Evolutionary conservation across 2,888 invertebrate species (phyloP).

Genomic region (Psococerastis gibbosa): DNA sequence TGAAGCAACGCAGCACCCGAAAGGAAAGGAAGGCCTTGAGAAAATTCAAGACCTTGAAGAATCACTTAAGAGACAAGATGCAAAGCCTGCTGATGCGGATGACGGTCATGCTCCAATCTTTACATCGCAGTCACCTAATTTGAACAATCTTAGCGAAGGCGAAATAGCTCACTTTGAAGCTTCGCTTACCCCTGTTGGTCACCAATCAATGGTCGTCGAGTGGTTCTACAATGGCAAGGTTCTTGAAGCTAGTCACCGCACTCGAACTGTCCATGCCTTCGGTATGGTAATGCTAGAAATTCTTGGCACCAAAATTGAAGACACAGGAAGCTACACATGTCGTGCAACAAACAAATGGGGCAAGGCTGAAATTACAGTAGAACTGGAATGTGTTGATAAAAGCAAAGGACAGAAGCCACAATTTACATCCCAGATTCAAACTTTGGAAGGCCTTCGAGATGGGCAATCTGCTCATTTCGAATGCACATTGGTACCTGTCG

Average conservation of each 20-base stretch:
- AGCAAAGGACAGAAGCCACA: slow-evolving; percentile 70
- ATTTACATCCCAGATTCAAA: slow-evolving; percentile 75
- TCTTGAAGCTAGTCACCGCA: slow-evolving; percentile 73
- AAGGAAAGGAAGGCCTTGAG: slow-evolving; percentile 81
- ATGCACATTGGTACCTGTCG: slow-evolving; percentile 81
- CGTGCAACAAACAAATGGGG: slow-evolving; percentile 81
- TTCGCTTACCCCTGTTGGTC: slow-evolving; percentile 80
- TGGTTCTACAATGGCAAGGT: slow-evolving; percentile 91
- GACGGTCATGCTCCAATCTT: slow-evolving; percentile 73
- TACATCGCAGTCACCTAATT: slow-evolving; percentile 67
- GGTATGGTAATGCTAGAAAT: slow-evolving; percentile 96
- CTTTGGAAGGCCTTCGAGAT: slow-evolving; percentile 67
- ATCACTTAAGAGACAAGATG: slow-evolving; percentile 53
- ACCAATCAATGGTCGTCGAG: slow-evolving; percentile 84
- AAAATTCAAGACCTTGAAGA: slow-evolving; percentile 83
- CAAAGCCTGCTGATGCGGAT: slow-evolving; percentile 46
- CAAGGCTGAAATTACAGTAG: slow-evolving; percentile 66
- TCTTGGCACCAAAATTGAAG: slow-evolving; percentile 79
- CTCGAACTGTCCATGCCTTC: slow-evolving; percentile 87
- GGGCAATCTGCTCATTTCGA: slow-evolving; percentile 91
- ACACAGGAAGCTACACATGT: slow-evolving; percentile 78
- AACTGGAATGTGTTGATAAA: slow-evolving; percentile 64
- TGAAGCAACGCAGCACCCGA: slow-evolving; percentile 82
- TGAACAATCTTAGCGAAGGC: slow-evolving; percentile 74
- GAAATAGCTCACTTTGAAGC: slow-evolving; percentile 97